A percentile compares a stretch with the other conserved stretches of the same genome.
Conservation (phyloP, 2,113 vertebrate species). For the Epinephelus lanceolatus region DNA sequence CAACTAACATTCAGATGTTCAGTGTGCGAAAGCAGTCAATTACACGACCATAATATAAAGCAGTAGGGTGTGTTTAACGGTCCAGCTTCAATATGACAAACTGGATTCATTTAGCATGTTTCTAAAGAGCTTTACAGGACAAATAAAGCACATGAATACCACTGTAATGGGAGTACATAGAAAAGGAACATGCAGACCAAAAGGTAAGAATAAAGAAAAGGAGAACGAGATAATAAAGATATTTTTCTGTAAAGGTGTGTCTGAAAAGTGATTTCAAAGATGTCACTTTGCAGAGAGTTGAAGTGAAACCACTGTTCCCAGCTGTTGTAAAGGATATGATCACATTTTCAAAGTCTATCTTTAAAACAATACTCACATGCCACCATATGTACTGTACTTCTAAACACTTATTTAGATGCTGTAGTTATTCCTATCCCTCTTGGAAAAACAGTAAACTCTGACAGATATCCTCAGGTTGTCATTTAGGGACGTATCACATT, state of each 20-base stretch:
- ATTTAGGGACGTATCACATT: background rate
- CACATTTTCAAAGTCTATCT: background rate
- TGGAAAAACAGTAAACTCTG: background rate
- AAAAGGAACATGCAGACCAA: background rate
- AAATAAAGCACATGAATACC: background rate
- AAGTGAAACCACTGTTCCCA: background rate
- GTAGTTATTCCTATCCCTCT: background rate
- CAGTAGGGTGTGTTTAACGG: constrained; percentile 5
- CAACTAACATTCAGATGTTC: constrained; percentile 40
- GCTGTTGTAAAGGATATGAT: background rate
- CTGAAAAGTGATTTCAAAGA: background rate
- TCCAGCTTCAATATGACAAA: background rate
- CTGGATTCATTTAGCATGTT: background rate
- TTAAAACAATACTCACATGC: background rate
- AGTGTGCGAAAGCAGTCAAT: constrained; percentile 26
- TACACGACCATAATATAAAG: constrained; percentile 15
- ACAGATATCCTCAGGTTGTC: background rate
- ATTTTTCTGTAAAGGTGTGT: background rate
- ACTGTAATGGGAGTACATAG: background rate
- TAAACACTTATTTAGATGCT: background rate
- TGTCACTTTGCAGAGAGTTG: background rate
- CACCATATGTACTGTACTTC: background rate
- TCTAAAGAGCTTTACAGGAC: background rate
- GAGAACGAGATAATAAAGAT: constrained; percentile 1
- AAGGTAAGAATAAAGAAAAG: background rate